These are phyloP conservation scores for Pandemis heparana DNA, from an alignment of 2,888 invertebrate species.

Conservation along the genomic window DNA sequence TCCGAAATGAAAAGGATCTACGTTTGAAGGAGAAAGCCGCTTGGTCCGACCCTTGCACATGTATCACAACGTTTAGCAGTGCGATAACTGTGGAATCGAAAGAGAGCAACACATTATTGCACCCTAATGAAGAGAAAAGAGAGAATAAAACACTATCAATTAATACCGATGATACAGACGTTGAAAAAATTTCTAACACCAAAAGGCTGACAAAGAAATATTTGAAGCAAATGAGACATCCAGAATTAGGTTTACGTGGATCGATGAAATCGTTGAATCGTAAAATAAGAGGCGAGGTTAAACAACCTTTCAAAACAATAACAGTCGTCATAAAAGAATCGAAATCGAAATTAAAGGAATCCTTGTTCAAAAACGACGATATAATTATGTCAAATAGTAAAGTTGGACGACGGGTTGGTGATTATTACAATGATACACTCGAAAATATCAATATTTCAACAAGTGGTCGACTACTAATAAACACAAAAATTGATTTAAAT, in stretches of 20 bases:
- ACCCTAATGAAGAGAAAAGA: slow-evolving; percentile 6
- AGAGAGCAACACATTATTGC: slow-evolving; percentile 46
- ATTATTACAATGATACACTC: neutral
- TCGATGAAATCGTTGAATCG: neutral
- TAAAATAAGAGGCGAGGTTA: neutral
- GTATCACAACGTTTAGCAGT: slow-evolving; percentile 54
- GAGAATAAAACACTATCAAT: slow-evolving; percentile 21
- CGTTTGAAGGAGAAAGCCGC: slow-evolving; percentile 58
- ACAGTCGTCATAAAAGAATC: neutral
- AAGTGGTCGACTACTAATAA: neutral
- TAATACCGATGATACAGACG: slow-evolving; percentile 16
- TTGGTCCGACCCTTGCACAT: slow-evolving; percentile 67
- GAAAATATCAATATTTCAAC: neutral
- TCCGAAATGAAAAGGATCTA: slow-evolving; percentile 45
- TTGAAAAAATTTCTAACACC: slow-evolving; percentile 37
- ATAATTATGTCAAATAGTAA: neutral
- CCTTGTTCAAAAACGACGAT: neutral
- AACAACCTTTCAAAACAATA: slow-evolving; percentile 5
- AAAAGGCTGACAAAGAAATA: slow-evolving; percentile 47
- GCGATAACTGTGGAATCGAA: slow-evolving; percentile 50
- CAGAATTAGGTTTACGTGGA: slow-evolving; percentile 20
- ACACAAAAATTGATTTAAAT: neutral
- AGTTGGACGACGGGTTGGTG: neutral
- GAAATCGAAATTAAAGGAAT: neutral
- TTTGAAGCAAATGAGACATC: slow-evolving; percentile 52